A percentile compares a stretch with the other conserved stretches of the same genome.
Evolutionary conservation across 2,113 vertebrate genomes (phyloP).

Genomic region (Psettodes erumei): DNA sequence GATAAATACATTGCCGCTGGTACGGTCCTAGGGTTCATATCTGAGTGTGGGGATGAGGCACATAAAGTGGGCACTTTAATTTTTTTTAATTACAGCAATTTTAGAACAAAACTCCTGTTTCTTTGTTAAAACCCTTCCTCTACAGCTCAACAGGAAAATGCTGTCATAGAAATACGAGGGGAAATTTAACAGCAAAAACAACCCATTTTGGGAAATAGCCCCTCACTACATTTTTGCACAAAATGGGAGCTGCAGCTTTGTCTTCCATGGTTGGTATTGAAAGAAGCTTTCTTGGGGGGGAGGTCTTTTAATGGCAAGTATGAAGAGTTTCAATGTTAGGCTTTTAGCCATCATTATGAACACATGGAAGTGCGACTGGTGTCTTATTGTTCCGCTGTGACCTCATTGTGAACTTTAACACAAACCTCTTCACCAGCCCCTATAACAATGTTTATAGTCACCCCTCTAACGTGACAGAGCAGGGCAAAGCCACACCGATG

Average conservation of each 20-base stretch:
- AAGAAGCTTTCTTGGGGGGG: neutral
- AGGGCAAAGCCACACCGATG: constrained; percentile 16
- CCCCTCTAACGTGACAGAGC: neutral
- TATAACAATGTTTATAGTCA: constrained; percentile 53
- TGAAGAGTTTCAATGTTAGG: neutral
- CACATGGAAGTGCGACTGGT: too few relatives aligned
- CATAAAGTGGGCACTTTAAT: too few relatives aligned
- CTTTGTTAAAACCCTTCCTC: too few relatives aligned
- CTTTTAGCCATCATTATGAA: neutral
- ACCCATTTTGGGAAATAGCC: neutral
- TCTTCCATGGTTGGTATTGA: neutral
- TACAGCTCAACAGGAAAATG: neutral
- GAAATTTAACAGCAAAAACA: neutral
- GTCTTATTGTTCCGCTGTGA: constrained; percentile 22
- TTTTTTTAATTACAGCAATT: too few relatives aligned
- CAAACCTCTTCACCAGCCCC: constrained; percentile 49
- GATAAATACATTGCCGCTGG: too few relatives aligned
- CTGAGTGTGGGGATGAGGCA: too few relatives aligned
- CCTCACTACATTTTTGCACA: neutral
- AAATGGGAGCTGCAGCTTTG: neutral
- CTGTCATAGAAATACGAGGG: neutral
- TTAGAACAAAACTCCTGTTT: neutral
- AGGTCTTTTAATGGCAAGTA: neutral
- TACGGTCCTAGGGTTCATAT: too few relatives aligned
- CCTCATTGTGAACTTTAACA: constrained; percentile 52